Base-by-base conservation (phyloP, 2,113 vertebrate species). In the Sinocyclocheilus maitianheensis region DNA sequence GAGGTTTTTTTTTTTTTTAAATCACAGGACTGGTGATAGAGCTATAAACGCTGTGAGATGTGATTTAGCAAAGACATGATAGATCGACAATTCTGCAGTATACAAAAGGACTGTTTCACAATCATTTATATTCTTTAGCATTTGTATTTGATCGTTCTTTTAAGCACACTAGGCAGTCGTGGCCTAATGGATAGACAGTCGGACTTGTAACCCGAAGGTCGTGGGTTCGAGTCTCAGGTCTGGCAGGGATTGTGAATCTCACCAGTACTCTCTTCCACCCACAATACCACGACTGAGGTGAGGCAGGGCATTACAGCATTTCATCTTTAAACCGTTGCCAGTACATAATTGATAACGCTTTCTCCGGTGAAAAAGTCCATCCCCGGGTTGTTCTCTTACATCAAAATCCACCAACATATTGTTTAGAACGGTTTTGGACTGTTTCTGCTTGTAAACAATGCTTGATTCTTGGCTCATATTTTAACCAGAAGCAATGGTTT, bases 1-100 rank as follows among this genome's bases (percentile, higher is more conserved):
- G 13, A 11, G 48, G 1, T 58, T 72, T 58, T 11, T 11, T 11
- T 43, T 58, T 34, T 24, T 85, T 75, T 37, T 37, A 71, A 18
- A 48, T 37, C 8, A 55, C 18, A 58, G 55, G 18, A 20, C 77
- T 80, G 53, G 1, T 43, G 40, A 43, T 43, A 72, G 77, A 51
- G 43, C 8, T 9, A 2, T 63, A 55, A 87, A 80, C 65, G 77
- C 2, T n/a, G 10, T 60, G 20, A 79, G 20, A 62, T 77, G 84
- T 77, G 24, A 37, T 40, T n/a, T 58, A 11, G 14, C 46, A 34
- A 62, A 63, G 13, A 9, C 8, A 60, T 58, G 5, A 51, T 24
- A 62, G 18, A 74, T 10, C 4, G 20, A 60, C 8, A 60, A 9
- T 60, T 60, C 20, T 43, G 16, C 24, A 34, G 18, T 37, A 37